Conservation (phyloP, 2,797 vertebrate species). For the Enteromius radiatus region DNA sequence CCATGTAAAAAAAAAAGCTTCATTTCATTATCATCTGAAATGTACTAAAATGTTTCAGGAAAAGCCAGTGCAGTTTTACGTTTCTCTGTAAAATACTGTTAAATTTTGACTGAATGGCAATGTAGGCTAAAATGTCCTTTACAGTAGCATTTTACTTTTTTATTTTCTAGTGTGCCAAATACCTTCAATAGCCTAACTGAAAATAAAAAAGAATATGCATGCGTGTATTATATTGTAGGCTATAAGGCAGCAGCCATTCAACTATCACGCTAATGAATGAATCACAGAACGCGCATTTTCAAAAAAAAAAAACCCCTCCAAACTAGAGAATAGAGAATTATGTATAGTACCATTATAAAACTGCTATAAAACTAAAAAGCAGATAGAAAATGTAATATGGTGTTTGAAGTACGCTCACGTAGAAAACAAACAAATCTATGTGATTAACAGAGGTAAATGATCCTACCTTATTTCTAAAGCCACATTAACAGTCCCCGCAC, state of each 20-base stretch:
- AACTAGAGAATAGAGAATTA: not conserved
- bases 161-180: not conserved
- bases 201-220: not conserved
- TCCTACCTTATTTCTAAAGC: conserved; percentile 30
- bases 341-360: not conserved
- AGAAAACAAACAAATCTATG: not conserved
- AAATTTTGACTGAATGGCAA: not conserved
- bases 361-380: not conserved
- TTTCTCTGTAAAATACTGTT: not conserved
- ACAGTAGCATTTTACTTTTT: not conserved
- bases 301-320: not conserved
- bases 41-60: not conserved
- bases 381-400: not conserved
- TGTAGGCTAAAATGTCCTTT: not conserved
- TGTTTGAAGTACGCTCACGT: not conserved
- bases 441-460: not conserved
- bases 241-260: not conserved
- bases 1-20: not conserved
- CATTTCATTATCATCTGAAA: not conserved
- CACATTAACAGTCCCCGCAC: conserved; percentile 47
- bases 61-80: not conserved
- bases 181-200: not conserved
- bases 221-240: not conserved
- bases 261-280: conserved; percentile 12
- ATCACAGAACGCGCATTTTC: conserved; percentile 1